Conservation (phyloP, 1,140 invertebrate species). For the Drosophila murphyi region DNA sequence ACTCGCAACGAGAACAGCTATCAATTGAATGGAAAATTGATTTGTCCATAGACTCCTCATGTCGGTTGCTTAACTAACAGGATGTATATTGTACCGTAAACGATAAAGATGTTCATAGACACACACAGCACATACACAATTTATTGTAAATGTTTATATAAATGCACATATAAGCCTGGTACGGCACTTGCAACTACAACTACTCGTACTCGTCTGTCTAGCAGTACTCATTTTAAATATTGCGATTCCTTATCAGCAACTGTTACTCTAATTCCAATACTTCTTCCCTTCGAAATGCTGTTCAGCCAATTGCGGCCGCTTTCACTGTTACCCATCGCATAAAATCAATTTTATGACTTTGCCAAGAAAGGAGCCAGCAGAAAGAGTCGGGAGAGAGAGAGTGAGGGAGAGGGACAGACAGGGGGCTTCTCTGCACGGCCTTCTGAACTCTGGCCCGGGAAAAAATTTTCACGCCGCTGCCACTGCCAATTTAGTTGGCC, state of each 20-base stretch:
- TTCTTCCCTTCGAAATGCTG: slow-evolving; percentile 10
- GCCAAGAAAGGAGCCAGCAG: slow-evolving; percentile 38
- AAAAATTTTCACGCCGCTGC: slow-evolving; percentile 65
- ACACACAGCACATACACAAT: too few relatives aligned
- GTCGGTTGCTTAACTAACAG: not conserved
- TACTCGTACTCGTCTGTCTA: too few relatives aligned
- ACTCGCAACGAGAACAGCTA: not conserved
- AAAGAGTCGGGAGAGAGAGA: not conserved
- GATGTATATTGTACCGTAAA: not conserved
- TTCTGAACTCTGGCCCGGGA: slow-evolving; percentile 74
- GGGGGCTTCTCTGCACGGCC: slow-evolving; percentile 22
- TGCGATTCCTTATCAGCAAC: not conserved
- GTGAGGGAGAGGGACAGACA: not conserved
- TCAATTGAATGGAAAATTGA: not conserved
- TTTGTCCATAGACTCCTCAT: not conserved
- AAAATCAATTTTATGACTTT: slow-evolving; percentile 79
- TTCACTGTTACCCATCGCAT: slow-evolving; percentile 63
- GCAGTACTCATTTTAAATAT: too few relatives aligned
- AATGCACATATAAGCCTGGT: too few relatives aligned
- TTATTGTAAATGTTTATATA: too few relatives aligned
- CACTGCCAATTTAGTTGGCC: slow-evolving; percentile 24
- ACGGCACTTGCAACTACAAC: too few relatives aligned
- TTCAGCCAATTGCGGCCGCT: slow-evolving; percentile 41
- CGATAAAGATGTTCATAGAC: too few relatives aligned
- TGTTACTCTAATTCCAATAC: slow-evolving; percentile 1